A percentile compares a stretch with the other conserved stretches of the same genome.
Evolutionary conservation across 2,888 invertebrate species (phyloP).

Genomic region (Lepidocyrtoides sp.): DNA sequence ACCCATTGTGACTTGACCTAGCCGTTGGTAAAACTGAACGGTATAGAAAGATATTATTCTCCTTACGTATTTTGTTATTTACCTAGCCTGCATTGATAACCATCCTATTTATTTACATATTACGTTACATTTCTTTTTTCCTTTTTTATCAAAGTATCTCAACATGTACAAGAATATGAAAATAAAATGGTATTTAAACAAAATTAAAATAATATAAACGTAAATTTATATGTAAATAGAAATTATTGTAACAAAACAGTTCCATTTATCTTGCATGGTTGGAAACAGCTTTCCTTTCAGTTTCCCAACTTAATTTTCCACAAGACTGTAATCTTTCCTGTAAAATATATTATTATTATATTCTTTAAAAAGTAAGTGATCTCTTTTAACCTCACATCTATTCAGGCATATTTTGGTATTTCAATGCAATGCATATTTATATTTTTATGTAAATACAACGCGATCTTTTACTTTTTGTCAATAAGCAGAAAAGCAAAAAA

Average conservation of each 20-base stretch:
- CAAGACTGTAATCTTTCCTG: neutral
- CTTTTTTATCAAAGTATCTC: constrained; percentile 54
- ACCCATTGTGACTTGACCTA: constrained; percentile 3
- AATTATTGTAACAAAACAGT: neutral
- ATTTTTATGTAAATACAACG: neutral
- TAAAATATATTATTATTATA: too few species aligned
- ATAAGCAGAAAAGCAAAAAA: neutral
- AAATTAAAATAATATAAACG: neutral
- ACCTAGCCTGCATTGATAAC: constrained; percentile 46
- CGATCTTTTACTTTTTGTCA: neutral
- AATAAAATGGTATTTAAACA: constrained; percentile 49
- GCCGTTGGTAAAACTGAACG: constrained; percentile 11
- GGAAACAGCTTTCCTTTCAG: neutral
- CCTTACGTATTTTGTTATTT: neutral
- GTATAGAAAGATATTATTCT: neutral
- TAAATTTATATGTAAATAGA: too few species aligned
- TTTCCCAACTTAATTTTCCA: neutral
- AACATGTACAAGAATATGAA: constrained; percentile 59
- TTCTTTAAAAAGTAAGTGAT: too few species aligned
- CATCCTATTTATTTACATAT: constrained; percentile 27
- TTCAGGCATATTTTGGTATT: neutral
- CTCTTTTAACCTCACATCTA: neutral
- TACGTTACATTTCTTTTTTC: constrained; percentile 14
- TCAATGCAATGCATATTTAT: neutral
- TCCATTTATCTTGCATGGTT: neutral